Percentiles rank a stretch among this genome's conserved stretches.
Evolutionary conservation across 2,113 vertebrate species (phyloP).

Genomic region (Panthera leo): DNA sequence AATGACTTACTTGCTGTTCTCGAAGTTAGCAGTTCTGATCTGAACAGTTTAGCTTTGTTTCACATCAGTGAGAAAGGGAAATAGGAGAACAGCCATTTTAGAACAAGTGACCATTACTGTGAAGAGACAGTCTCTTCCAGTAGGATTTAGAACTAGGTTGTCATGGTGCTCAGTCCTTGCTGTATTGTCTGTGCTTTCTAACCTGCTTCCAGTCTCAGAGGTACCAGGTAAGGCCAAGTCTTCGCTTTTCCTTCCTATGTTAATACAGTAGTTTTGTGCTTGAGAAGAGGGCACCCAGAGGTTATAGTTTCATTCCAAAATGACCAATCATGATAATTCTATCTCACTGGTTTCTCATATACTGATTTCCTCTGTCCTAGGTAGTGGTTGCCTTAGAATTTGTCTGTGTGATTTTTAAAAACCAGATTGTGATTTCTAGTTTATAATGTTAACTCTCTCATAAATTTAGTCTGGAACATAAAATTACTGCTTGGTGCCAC

Average conservation of each 20-base stretch:
- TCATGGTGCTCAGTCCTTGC: background rate
- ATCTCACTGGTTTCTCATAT: constrained; percentile 14
- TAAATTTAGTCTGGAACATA: constrained; percentile 26
- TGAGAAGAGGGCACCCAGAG: background rate
- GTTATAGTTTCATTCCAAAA: background rate
- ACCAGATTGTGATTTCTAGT: background rate
- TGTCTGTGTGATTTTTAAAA: background rate
- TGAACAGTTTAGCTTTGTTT: constrained; percentile 10
- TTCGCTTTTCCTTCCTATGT: background rate
- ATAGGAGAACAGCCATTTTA: constrained; percentile 7
- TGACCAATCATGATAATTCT: background rate
- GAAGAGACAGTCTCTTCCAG: background rate
- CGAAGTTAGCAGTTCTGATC: constrained; percentile 38
- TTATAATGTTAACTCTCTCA: background rate
- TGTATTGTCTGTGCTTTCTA: background rate
- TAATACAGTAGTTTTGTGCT: constrained; percentile 27
- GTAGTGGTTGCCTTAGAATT: constrained; percentile 27
- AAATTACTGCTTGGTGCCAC: background rate
- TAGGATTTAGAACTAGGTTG: background rate
- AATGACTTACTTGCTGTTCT: background rate
- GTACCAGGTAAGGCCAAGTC: background rate
- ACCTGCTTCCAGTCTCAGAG: background rate
- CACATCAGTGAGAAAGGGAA: constrained; percentile 10
- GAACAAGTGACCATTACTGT: background rate
- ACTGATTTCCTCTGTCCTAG: background rate